Percentiles rank a stretch among this genome's conserved stretches.
These are phyloP conservation scores for Acanthosoma haemorrhoidale DNA, from an alignment of 2,888 invertebrate species.

Conservation along the genomic window DNA sequence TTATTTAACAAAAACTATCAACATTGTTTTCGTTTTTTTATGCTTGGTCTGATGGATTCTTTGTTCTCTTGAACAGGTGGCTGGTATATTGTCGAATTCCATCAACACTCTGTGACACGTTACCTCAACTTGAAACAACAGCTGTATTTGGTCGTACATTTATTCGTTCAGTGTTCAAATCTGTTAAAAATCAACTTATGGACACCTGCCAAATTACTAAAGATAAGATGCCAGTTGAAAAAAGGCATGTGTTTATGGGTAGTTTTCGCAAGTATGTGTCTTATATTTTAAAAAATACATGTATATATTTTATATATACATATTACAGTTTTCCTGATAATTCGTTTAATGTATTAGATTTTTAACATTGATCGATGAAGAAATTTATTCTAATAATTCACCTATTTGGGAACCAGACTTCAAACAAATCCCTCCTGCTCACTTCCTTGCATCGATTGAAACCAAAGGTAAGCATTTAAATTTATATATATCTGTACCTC, in stretches of 20 bases:
- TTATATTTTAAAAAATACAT: background rate
- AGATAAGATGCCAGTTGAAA: conserved; percentile 84
- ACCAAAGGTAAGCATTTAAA: conserved; percentile 7
- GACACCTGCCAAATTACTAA: conserved; percentile 86
- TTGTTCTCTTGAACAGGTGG: conserved; percentile 70
- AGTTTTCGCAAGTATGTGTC: conserved; percentile 69
- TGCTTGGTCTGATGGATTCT: too few relatives aligned
- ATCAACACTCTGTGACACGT: conserved; percentile 80
- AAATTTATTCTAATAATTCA: conserved; percentile 76
- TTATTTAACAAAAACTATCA: too few relatives aligned
- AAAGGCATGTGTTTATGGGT: conserved; percentile 71
- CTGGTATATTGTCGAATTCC: conserved; percentile 93
- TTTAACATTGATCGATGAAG: conserved; percentile 78
- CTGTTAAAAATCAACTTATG: conserved; percentile 78
- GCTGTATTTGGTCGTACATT: conserved; percentile 85
- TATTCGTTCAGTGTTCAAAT: conserved; percentile 75
- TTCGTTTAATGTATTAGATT: conserved; percentile 55
- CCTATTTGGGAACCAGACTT: conserved; percentile 93
- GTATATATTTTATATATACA: background rate
- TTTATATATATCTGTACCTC: too few relatives aligned
- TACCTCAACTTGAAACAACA: conserved; percentile 85
- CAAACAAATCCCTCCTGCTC: conserved; percentile 64
- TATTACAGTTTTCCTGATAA: conserved; percentile 28
- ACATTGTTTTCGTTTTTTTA: too few relatives aligned
- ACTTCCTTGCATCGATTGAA: conserved; percentile 59